A percentile compares a stretch with the other conserved stretches of the same genome.
These are phyloP conservation scores for Trichogramma pretiosum DNA, from an alignment of 1,140 invertebrate genomes.

Conservation along the genomic window DNA sequence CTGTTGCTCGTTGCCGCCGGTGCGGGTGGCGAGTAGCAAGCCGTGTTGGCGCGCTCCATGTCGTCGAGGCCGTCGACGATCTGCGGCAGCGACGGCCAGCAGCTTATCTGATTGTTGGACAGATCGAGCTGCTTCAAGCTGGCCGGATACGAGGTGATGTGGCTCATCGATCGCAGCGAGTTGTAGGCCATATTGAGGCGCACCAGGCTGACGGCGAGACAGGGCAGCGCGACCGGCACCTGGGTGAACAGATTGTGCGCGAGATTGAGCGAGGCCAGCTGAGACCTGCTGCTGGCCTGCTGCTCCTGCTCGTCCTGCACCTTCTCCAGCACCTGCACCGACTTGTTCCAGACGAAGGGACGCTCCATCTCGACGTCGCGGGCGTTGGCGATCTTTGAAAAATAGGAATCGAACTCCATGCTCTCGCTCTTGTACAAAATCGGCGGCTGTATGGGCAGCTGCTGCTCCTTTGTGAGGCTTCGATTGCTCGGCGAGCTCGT, in stretches of 20 bases:
- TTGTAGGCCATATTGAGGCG: conserved; percentile 89
- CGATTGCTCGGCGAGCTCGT: conserved; percentile 32
- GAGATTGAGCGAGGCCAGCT: conserved; percentile 70
- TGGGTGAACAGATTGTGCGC: conserved; percentile 83
- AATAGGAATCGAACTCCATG: conserved; percentile 37
- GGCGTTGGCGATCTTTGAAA: conserved; percentile 39
- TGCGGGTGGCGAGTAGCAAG: conserved; percentile 39
- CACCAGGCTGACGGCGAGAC: conserved; percentile 75
- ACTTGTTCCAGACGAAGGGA: conserved; percentile 65
- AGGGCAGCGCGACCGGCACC: conserved; percentile 80
- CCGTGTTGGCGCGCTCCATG: conserved; percentile 52
- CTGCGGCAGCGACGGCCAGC: conserved; percentile 76
- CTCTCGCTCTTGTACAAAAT: conserved; percentile 41
- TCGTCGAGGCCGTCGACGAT: conserved; percentile 55
- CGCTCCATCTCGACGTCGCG: conserved; percentile 49
- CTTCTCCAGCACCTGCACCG: conserved; percentile 62
- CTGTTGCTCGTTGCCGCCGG: conserved; percentile 45
- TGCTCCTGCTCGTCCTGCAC: conserved; percentile 45
- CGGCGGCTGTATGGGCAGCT: too few relatives aligned
- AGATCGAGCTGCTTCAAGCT: conserved; percentile 85
- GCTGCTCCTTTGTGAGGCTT: conserved; percentile 29
- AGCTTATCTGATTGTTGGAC: conserved; percentile 83
- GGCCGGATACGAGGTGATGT: conserved; percentile 81
- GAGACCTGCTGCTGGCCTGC: conserved; percentile 40
- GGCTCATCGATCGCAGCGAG: conserved; percentile 72